Evolutionary conservation across 2,797 vertebrate species (phyloP), one percentile per base, ranked within the genome.

Genomic region (Crax fasciolata): DNA sequence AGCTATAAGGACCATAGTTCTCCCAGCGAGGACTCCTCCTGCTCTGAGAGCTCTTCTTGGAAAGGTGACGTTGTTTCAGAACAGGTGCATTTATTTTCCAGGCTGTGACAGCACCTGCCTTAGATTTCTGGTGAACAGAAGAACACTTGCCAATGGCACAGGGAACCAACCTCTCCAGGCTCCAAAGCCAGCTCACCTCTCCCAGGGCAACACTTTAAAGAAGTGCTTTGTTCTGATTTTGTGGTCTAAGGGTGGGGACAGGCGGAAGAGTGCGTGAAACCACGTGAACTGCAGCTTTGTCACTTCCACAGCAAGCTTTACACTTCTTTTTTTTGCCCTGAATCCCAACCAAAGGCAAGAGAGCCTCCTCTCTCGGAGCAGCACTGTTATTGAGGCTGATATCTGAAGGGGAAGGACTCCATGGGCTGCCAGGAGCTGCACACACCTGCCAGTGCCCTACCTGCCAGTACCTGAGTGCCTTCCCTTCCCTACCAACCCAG

Each of bases 381-480:
- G 49, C 61, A 16, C 32, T 0, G 0, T 48, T 32, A 46, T 25
- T 20, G 55, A 78, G 58, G 13, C 8, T 1, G 4, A 5, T n/a
- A 16, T 10, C 51, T 9, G n/a, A n/a, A 61, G 39, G 6, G 41
- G 41, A 9, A 1, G 0, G 32, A 43, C 30, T 17, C 35, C 5
- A 13, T 0, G 0, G 27, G 7, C 48, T 21, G 3, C 20, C 21
- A 27, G 46, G 27, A 17, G 19, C 52, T 25, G 30, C 77, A 57
- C 25, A 6, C 1, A 44, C 41, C 63, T 38, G 13, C 6, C 32
- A 27, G 6, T 1, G 67, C 57, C 62, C 51, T 41, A 41, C 13
- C 3, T 8, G 62, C 15, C 18, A 13, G 4, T 39, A 39, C 59
- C 81, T n/a, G 58, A 30, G 24, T 48, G 38, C 62, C 39, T 89